Conservation (phyloP, 2,888 invertebrate species). For the Lomographa bimaculata region DNA sequence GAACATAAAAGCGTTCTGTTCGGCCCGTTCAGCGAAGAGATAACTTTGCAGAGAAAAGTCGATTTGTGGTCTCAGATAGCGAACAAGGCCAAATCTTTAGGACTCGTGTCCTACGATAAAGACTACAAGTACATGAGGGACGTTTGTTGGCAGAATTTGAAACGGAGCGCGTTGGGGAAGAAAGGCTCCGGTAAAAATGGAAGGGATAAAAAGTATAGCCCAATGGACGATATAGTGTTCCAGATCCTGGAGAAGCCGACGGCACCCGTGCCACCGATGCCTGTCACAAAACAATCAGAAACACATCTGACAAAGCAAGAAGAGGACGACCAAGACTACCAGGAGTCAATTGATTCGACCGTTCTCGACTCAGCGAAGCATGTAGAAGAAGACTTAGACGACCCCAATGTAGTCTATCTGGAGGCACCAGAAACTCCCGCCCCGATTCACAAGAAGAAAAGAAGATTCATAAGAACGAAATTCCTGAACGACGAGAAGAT, state of each 20-base stretch:
- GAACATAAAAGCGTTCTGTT: constrained; percentile 25
- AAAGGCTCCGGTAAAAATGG: constrained; percentile 2
- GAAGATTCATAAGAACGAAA: constrained; percentile 2
- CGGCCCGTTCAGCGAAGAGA: constrained; percentile 17
- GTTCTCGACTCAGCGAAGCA: constrained; percentile 1
- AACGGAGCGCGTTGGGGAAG: constrained; percentile 19
- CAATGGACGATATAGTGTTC: constrained; percentile 24
- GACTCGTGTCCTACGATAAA: constrained; percentile 17
- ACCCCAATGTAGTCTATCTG: constrained; percentile 15
- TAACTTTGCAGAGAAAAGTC: constrained; percentile 19
- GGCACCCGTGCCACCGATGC: constrained; percentile 7
- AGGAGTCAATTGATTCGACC: constrained; percentile 5
- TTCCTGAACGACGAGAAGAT: constrained; percentile 12
- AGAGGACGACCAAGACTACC: neutral
- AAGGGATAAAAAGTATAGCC: constrained; percentile 14
- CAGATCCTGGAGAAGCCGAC: constrained; percentile 24
- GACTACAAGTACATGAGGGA: constrained; percentile 30
- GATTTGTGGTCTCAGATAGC: constrained; percentile 23
- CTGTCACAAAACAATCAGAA: neutral
- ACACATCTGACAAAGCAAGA: constrained; percentile 8
- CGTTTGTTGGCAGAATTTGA: constrained; percentile 30
- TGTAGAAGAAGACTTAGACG: constrained; percentile 3
- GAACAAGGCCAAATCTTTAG: constrained; percentile 26
- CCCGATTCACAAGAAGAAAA: constrained; percentile 12
- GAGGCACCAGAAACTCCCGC: constrained; percentile 7